phyloP scores from a whole-genome alignment of 2,113 vertebrate genomes.

The Odontesthes bonariensis region DNA sequence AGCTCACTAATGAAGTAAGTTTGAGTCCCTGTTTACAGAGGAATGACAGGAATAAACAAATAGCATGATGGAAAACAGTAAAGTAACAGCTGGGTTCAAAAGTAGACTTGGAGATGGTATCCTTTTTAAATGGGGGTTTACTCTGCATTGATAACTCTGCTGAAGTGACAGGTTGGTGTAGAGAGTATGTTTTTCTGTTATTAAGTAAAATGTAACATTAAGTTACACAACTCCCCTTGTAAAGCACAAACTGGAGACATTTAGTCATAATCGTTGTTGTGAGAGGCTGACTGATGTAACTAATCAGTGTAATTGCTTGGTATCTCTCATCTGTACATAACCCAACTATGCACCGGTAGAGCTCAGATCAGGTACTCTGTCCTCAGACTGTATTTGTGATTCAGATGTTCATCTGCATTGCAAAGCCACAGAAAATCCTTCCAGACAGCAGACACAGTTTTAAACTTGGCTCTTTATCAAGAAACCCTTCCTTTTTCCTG shows the following conservation, averaged over 20 bases:
- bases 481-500: background rate
- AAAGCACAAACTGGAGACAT: background rate
- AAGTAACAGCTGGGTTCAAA: background rate
- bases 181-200: background rate
- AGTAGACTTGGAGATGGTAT: background rate
- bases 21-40: conserved; percentile 14
- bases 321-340: background rate
- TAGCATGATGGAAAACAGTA: background rate
- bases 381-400: background rate
- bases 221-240: background rate
- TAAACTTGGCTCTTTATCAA: background rate
- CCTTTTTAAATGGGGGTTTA: background rate
- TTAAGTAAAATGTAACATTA: background rate
- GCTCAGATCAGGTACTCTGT: background rate
- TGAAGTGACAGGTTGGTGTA: background rate
- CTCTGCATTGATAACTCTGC: background rate
- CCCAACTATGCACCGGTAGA: background rate
- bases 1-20: background rate
- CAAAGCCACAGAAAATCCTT: background rate
- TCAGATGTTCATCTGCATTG: background rate
- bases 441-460: background rate
- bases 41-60: conserved; percentile 11
- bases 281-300: background rate
- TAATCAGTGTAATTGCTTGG: background rate
- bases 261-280: background rate